A percentile compares a stretch with the other conserved stretches of the same genome.
Evolutionary conservation across 2,797 vertebrate species (phyloP).

Genomic region (Acanthiza pusilla): DNA sequence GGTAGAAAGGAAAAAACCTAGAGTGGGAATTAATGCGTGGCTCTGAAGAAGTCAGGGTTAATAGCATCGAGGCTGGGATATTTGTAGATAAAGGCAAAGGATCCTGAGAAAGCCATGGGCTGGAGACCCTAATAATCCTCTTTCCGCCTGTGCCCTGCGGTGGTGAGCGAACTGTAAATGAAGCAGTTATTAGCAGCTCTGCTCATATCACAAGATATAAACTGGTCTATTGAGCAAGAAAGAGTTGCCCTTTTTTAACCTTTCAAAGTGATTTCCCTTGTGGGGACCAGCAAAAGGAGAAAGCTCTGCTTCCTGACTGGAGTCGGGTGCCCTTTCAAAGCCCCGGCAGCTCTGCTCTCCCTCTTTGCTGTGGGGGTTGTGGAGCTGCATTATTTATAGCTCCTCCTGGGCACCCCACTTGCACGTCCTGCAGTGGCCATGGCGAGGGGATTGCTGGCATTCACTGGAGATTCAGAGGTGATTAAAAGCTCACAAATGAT

Average conservation of each 20-base stretch:
- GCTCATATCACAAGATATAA: neutral
- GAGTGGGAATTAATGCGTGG: neutral
- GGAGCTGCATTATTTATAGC: neutral
- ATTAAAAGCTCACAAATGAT: neutral
- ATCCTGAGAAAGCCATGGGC: neutral
- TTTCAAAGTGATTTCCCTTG: conserved; percentile 24
- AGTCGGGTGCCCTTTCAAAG: neutral
- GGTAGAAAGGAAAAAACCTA: neutral
- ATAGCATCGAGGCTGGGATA: neutral
- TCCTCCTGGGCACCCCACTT: neutral
- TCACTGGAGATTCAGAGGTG: neutral
- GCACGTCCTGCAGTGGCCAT: neutral
- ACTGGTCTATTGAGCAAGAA: neutral
- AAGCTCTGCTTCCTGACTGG: neutral
- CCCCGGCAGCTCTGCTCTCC: neutral
- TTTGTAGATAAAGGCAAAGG: neutral
- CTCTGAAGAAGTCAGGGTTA: neutral
- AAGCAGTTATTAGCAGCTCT: neutral
- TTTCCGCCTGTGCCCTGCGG: fast-evolving
- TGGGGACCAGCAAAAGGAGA: neutral
- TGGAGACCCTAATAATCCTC: neutral
- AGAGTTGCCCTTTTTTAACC: neutral
- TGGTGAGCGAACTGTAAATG: neutral
- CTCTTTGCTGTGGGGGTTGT: neutral
- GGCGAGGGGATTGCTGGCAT: neutral